Evolutionary conservation across 2,113 vertebrate species (phyloP), one percentile per base, ranked within the genome.

Genomic region (Plectropomus leopardus): DNA sequence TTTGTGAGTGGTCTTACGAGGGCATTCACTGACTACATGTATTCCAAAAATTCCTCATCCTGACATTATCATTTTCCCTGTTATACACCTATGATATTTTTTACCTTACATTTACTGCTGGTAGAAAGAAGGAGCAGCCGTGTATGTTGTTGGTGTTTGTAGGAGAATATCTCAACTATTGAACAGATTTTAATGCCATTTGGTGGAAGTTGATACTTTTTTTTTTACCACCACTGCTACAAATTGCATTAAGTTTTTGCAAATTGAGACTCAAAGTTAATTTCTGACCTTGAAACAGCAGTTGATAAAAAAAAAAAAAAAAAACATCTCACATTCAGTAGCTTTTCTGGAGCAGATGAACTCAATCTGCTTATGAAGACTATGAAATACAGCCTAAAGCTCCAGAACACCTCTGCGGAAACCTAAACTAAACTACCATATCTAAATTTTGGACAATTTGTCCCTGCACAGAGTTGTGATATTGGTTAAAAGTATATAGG

Each of bases 41-140:
- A 57, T 1, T 28, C 40, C 44, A 23, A 32, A n/a, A 40, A 36
- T 30, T 66, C 26, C 16, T 32, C 34, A 83, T 47, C 68, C 69
- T 4, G 11, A 23, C 3, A 0, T 36, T 67, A 14, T 40, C 40
- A 23, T 63, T 55, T 19, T 48, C 26, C 45, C 17, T 10, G 9
- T 66, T 32, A 4, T 2, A 57, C 24, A 45, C 32, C 42, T 51
- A 4, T 32, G 51, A 8, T 17, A 32, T 57, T 45, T 53, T 16
- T 58, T 15, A 57, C 44, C 19, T 50, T 30, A 34, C 1, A 26
- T 32, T 11, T 23, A 30, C 17, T 47, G 9, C 36, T 16, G 7
- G 66, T 16, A 45, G 17, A 51, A 15, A 16, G 57, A 0, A 7
- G 21, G 11, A 32, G 4, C 21, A 34, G 16, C 9, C 5, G 2